Percentiles rank a stretch among this genome's conserved stretches.
These are phyloP conservation scores for Salvelinus sp. DNA, from an alignment of 2,113 vertebrate genomes.

Conservation along the genomic window DNA sequence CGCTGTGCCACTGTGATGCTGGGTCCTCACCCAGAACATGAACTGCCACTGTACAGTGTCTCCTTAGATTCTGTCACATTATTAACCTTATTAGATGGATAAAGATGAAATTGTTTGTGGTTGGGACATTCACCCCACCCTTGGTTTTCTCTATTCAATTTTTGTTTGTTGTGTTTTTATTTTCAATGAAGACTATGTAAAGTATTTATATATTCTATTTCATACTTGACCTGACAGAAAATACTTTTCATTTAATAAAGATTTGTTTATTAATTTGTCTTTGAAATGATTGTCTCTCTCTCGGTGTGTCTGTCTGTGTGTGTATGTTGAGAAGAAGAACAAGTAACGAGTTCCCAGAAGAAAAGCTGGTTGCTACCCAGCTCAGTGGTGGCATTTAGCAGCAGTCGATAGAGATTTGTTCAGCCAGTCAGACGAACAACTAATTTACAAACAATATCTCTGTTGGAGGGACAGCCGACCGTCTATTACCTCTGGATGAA, in stretches of 20 bases:
- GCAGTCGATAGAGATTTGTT: too few relatives aligned
- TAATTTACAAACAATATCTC: too few relatives aligned
- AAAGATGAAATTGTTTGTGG: not conserved
- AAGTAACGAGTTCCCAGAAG: not conserved
- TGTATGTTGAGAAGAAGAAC: not conserved
- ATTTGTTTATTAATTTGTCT: constrained; percentile 73
- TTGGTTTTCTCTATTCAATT: constrained; percentile 62
- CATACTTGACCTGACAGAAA: constrained; percentile 75
- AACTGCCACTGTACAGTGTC: constrained; percentile 41
- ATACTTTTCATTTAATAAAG: constrained; percentile 89
- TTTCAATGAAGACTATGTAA: constrained; percentile 74
- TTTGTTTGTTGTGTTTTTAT: constrained; percentile 18
- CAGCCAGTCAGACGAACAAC: too few relatives aligned
- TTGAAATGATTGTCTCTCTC: constrained; percentile 37
- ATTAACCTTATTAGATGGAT: not conserved
- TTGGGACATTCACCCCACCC: not conserved
- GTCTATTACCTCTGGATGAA: too few relatives aligned
- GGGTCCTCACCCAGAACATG: constrained; percentile 42
- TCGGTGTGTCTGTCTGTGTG: constrained; percentile 15
- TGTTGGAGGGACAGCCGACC: too few relatives aligned
- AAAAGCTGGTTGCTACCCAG: too few relatives aligned
- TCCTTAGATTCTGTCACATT: not conserved
- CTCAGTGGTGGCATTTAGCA: too few relatives aligned
- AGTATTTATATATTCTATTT: constrained; percentile 91
- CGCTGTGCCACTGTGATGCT: constrained; percentile 55